Evolutionary conservation across 2,113 vertebrate species (phyloP).

Genomic region (Corvus hawaiiensis): DNA sequence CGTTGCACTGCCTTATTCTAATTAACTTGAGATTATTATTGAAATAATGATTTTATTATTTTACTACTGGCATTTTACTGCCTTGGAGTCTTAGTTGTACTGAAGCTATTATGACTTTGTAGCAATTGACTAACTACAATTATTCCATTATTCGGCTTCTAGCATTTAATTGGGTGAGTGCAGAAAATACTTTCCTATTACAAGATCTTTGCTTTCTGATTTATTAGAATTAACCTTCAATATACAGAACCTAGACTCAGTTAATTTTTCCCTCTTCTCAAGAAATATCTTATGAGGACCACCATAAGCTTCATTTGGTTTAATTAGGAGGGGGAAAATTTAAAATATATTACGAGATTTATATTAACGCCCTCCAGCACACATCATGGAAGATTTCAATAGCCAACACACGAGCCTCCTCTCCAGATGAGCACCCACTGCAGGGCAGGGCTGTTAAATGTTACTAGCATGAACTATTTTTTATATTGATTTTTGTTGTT

Average conservation of each 20-base stretch:
- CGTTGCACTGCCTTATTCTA: conserved; percentile 32
- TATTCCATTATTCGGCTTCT: conserved; percentile 52
- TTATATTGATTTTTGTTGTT: conserved; percentile 21
- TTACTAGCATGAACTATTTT: conserved; percentile 32
- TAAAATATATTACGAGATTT: neutral
- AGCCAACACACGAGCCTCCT: neutral
- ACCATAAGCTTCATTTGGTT: neutral
- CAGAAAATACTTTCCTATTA: conserved; percentile 24
- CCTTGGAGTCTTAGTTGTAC: conserved; percentile 30
- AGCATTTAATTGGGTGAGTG: conserved; percentile 49
- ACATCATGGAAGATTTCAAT: neutral
- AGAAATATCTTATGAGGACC: neutral
- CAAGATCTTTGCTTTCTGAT: conserved; percentile 51
- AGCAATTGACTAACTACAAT: conserved; percentile 62
- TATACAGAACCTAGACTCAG: neutral
- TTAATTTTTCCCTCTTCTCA: neutral
- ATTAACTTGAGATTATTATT: conserved; percentile 62
- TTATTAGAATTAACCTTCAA: conserved; percentile 42
- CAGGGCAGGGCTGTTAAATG: neutral
- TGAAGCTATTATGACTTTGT: conserved; percentile 56
- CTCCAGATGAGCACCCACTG: neutral
- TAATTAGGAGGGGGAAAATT: neutral
- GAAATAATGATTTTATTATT: conserved; percentile 64
- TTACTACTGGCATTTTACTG: conserved; percentile 49
- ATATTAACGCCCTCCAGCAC: conserved; percentile 12